A percentile compares a stretch with the other conserved stretches of the same genome.
Evolutionary conservation across 2,797 vertebrate species (phyloP).

Genomic region (Gallinago nigripennis): DNA sequence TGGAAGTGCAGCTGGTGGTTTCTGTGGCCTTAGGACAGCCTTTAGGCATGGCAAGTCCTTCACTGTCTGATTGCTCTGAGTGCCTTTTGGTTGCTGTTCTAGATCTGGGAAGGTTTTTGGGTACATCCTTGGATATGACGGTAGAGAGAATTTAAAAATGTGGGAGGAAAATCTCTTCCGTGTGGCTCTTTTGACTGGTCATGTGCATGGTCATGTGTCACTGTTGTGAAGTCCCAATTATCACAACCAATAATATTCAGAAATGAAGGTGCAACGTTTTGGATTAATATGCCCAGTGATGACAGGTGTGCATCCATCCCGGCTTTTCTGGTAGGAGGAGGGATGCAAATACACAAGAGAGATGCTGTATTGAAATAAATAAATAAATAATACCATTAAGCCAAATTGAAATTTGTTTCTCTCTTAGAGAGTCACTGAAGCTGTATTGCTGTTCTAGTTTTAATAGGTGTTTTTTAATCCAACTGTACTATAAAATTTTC

Average conservation of each 20-base stretch:
- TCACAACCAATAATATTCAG: neutral
- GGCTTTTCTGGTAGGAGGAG: neutral
- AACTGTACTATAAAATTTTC: neutral
- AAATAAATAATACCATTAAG: neutral
- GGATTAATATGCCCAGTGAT: neutral
- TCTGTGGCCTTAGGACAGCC: neutral
- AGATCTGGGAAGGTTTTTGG: neutral
- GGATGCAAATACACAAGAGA: neutral
- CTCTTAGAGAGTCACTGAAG: neutral
- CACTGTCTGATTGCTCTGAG: neutral
- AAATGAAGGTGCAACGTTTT: neutral
- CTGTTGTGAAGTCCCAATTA: neutral
- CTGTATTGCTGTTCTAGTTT: neutral
- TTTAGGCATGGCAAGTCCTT: neutral
- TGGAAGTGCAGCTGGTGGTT: neutral
- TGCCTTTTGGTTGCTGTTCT: neutral
- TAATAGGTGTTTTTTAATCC: neutral
- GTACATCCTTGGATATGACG: neutral
- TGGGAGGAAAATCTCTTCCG: neutral
- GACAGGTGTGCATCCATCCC: neutral
- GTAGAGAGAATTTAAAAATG: neutral
- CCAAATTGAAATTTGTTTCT: neutral
- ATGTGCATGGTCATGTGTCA: accelerated
- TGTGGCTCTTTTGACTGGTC: neutral
- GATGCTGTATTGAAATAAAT: neutral